Conservation (phyloP, 2,113 vertebrate genomes). For the Mastomys coucha region DNA sequence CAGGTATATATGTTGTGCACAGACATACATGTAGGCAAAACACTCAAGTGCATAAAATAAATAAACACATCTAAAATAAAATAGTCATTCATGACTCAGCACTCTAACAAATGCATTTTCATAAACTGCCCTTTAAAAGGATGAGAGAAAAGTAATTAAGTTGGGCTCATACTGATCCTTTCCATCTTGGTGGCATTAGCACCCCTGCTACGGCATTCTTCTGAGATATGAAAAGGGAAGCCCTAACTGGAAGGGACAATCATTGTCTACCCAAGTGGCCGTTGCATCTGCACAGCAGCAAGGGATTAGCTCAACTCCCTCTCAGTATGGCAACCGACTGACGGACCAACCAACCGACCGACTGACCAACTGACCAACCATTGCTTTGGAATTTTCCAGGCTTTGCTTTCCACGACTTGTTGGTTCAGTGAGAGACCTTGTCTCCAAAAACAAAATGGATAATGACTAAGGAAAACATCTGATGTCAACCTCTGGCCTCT, state of each 20-base stretch:
- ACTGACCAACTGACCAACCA: no score
- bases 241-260: conserved; percentile 22
- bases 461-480: neutral
- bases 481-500: neutral
- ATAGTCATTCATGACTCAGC: neutral
- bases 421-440: neutral
- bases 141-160: conserved; percentile 6
- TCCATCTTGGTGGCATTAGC: neutral
- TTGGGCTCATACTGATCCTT: conserved; percentile 57
- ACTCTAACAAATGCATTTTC: conserved; percentile 32
- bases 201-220: neutral
- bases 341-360: no score
- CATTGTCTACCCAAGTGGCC: conserved; percentile 11
- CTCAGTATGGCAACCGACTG: neutral
- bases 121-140: conserved; percentile 25
- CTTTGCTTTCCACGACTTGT: neutral
- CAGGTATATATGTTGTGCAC: neutral
- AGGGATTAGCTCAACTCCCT: neutral
- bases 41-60: neutral
- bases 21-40: neutral
- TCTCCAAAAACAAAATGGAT: neutral
- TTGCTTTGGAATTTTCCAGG: conserved; percentile 4
- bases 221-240: conserved; percentile 3
- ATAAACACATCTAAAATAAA: neutral
- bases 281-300: conserved; percentile 12